Evolutionary conservation across 2,888 invertebrate species (phyloP), one percentile per base, ranked within the genome.

Genomic region (Euphydryas editha): DNA sequence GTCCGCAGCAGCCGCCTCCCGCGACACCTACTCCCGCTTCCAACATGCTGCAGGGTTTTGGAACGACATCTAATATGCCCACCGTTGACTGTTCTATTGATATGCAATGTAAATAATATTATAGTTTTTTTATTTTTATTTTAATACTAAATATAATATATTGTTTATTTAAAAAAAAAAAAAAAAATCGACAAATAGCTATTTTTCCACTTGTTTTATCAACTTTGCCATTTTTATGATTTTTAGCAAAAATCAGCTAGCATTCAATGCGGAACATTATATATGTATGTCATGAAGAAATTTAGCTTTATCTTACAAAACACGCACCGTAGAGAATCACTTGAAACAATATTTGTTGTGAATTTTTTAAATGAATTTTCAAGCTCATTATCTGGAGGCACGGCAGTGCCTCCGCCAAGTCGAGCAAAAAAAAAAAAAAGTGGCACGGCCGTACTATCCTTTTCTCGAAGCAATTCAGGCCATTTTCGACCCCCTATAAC

Each of bases 51-150:
- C 84, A 86, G 78, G 78, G 81, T 46, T 75, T 83, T 62, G 81
- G 83, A 68, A 81, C 87, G 69, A 83, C 84, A 18, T 82, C 88
- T 58, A 80, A 78, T 75, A 77, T 86, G 65, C 83, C 89, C 74
- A 86, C 77, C 72, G 84, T 87, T 69, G 92, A 92, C 83, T 90
- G 86, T 81, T 85, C 89, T 63, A 83, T 90, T 75, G 92, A 92
- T 75, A 88, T 92, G 80, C 91, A 91, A 88, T 92, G 92, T 92
- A 92, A 91, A 62, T 71, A 62, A 30, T 13, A 30, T 17, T 39
- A 13, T 37, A 36, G 21, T 49, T 46, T 17, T 24, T 51, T 15
- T 11, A 13, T 51, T 7, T 30, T 56, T 21, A 55, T 18, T 39
- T 20, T 10, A n/a, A 20, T 30, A 49, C 21, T 17, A 39, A 59